phyloP scores from a whole-genome alignment of 1,140 invertebrate species.

The Eupeodes corollae region DNA sequence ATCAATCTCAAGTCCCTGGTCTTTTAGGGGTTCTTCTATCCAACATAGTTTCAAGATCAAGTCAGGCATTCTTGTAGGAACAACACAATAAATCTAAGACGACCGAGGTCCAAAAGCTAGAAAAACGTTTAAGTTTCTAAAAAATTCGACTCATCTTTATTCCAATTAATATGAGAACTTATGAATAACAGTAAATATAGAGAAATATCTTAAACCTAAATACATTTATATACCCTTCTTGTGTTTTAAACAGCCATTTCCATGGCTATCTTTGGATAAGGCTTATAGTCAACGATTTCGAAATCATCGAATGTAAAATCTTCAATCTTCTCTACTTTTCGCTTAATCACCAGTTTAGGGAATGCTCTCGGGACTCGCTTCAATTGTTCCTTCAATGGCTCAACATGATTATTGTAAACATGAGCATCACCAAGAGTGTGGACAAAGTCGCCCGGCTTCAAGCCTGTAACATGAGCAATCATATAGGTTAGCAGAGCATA shows the following conservation, averaged over 20 bases:
- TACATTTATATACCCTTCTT: too few relatives aligned
- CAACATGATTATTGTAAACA: conserved; percentile 88
- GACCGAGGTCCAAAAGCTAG: too few relatives aligned
- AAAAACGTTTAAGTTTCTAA: too few relatives aligned
- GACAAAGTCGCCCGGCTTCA: conserved; percentile 91
- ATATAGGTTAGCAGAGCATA: conserved; percentile 91
- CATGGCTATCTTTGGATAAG: conserved; percentile 87
- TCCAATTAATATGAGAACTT: too few relatives aligned
- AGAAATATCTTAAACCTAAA: too few relatives aligned
- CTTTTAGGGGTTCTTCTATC: too few relatives aligned
- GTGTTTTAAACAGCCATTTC: conserved; percentile 79
- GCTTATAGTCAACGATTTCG: conserved; percentile 76
- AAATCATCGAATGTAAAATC: conserved; percentile 88
- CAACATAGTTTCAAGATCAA: too few relatives aligned
- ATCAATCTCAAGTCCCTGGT: too few relatives aligned
- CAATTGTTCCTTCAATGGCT: conserved; percentile 74
- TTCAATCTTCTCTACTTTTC: conserved; percentile 66
- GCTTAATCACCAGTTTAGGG: conserved; percentile 65
- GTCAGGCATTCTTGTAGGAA: too few relatives aligned
- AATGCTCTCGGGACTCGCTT: conserved; percentile 69
- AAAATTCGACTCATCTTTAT: too few relatives aligned
- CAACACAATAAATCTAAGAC: too few relatives aligned
- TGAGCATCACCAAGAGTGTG: conserved; percentile 96
- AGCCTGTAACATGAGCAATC: conserved; percentile 86
- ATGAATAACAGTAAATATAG: too few relatives aligned